phyloP scores from a whole-genome alignment of 1,140 invertebrate species.

The Bombus soroeensis region DNA sequence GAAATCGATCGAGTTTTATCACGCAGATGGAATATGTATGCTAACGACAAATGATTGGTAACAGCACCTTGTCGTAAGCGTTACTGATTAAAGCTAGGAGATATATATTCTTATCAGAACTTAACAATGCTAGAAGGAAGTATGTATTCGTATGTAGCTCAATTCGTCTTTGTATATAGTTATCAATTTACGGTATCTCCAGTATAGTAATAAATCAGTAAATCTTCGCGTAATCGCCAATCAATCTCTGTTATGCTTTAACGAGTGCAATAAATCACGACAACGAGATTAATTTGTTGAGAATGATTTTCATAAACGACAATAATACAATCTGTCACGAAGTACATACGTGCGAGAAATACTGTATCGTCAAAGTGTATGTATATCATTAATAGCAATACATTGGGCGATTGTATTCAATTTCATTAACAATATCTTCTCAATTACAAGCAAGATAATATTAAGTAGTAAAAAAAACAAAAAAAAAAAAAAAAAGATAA shows the following conservation, averaged over 20 bases:
- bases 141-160: neutral
- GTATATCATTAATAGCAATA: neutral
- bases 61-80: neutral
- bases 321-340: neutral
- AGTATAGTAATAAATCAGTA: neutral
- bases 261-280: neutral
- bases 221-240: neutral
- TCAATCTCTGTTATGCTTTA: neutral
- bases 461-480: neutral
- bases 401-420: neutral
- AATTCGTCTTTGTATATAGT: neutral
- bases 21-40: neutral
- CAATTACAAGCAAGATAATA: neutral
- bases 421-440: neutral
- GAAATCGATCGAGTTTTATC: slow-evolving; percentile 2
- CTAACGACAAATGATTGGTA: neutral
- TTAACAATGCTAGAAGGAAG: no score
- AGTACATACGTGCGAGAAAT: neutral
- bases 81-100: neutral
- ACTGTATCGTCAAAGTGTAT: neutral
- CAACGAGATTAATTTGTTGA: neutral
- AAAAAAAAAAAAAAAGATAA: neutral
- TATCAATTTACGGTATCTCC: neutral
- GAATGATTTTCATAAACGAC: neutral
- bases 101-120: neutral